Base-by-base conservation (phyloP, 2,888 invertebrate species). In the Cremastobaeus sp. region DNA sequence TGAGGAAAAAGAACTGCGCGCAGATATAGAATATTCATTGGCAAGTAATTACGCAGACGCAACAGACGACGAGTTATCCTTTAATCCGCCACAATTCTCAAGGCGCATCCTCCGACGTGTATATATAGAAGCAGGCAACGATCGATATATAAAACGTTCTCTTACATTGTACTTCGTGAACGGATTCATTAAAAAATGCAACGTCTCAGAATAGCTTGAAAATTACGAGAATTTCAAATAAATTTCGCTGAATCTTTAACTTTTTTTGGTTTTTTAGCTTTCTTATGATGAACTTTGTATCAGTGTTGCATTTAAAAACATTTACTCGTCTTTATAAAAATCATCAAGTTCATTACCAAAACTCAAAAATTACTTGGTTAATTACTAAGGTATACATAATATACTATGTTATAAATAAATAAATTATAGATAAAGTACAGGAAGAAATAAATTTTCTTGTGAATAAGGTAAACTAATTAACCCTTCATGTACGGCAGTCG, bases 161-260 rank as follows among this genome's bases (percentile, higher is more conserved):
- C 55, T 76, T 82, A 79, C 82, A 82, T 81, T 32, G 79, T 78
- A 73, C 65, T 76, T 77, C 68, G 79, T 77, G 76, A 78, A 70
- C 78, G 84, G 85, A 85, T 85, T 85, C 85, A 85, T 85, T 85
- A 85, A 81, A 74, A 76, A 76, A 78, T 50, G 11, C 14, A 76
- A 80, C n/a, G n/a, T 80, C 80, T 54, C 78, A 60, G 68, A 12
- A 71, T 78, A 80, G 81, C 81, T 81, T 81, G 78, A 78, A 81
- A 81, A 81, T 80, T 81, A 80, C 81, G 81, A 81, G 80, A 79
- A 78, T 80, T 80, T 80, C 79, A 79, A 79, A 79, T 79, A 80
- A 79, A 81, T 79, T 78, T 78, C 37, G 8, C 79, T 8, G 28
- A 18, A 18, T 32, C 34, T 45, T 59, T 72, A 68, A 59, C 62